phyloP scores from a whole-genome alignment of 2,113 vertebrate species.

The Ailuropoda melanoleuca region DNA sequence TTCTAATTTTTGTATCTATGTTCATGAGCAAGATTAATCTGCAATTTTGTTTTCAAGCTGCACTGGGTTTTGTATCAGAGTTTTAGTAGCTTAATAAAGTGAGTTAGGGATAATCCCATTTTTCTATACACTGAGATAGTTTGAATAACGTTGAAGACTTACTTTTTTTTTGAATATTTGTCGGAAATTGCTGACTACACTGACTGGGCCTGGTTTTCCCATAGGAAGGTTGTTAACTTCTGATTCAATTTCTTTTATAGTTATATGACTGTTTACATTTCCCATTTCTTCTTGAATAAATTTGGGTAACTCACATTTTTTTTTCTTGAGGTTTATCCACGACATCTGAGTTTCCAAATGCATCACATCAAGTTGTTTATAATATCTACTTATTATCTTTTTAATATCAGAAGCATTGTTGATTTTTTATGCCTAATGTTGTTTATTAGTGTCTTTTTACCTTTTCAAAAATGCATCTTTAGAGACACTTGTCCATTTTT shows the following conservation, averaged over 20 bases:
- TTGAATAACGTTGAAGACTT: background rate
- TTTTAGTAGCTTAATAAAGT: background rate
- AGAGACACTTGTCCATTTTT: slow-evolving; percentile 36
- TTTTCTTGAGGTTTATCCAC: background rate
- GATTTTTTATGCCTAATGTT: background rate
- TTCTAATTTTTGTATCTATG: background rate
- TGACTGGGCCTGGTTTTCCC: background rate
- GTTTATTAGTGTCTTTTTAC: background rate
- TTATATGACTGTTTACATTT: background rate
- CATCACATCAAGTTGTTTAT: background rate
- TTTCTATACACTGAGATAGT: background rate
- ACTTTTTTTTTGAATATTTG: background rate
- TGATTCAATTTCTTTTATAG: background rate
- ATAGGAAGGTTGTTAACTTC: background rate
- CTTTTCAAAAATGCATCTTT: slow-evolving; percentile 47
- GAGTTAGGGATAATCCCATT: background rate
- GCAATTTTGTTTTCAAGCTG: background rate
- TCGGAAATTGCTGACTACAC: background rate
- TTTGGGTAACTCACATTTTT: background rate
- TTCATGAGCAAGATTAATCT: background rate
- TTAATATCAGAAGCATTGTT: background rate
- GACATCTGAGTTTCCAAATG: background rate
- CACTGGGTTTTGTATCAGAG: background rate
- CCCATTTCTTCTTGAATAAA: background rate
- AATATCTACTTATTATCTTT: background rate